Conservation (phyloP, 2,113 vertebrate genomes). For the Tragelaphus buxtoni region DNA sequence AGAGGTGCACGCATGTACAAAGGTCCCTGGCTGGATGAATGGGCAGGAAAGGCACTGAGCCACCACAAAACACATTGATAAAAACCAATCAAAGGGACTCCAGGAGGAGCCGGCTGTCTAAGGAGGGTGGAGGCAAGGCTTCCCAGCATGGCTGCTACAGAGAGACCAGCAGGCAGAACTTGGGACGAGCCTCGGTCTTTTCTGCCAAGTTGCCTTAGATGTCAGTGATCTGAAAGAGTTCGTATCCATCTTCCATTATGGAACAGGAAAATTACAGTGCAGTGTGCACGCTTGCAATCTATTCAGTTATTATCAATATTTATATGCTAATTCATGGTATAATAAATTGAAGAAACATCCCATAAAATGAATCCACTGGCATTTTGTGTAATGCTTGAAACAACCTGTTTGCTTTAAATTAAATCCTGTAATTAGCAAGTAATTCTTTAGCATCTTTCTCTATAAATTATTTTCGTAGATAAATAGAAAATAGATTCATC, state of each 20-base stretch:
- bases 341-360: conserved; percentile 7
- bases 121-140: neutral
- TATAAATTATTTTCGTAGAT: neutral
- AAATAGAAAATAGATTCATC: neutral
- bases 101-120: neutral
- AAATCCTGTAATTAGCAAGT: neutral
- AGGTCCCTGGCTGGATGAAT: neutral
- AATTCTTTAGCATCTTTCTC: conserved; percentile 18
- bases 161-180: neutral
- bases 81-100: neutral
- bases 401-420: neutral
- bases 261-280: neutral
- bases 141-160: neutral
- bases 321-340: conserved; percentile 25
- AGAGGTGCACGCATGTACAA: rapidly evolving
- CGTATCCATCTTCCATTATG: neutral
- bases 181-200: neutral
- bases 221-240: neutral
- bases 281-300: neutral
- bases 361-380: neutral
- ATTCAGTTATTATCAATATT: conserved; percentile 24
- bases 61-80: rapidly evolving
- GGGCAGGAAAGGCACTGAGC: neutral
- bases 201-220: neutral
- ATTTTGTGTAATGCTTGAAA: neutral